Evolutionary conservation across 1,140 invertebrate genomes (phyloP).

Genomic region (Chlorops oryzae): DNA sequence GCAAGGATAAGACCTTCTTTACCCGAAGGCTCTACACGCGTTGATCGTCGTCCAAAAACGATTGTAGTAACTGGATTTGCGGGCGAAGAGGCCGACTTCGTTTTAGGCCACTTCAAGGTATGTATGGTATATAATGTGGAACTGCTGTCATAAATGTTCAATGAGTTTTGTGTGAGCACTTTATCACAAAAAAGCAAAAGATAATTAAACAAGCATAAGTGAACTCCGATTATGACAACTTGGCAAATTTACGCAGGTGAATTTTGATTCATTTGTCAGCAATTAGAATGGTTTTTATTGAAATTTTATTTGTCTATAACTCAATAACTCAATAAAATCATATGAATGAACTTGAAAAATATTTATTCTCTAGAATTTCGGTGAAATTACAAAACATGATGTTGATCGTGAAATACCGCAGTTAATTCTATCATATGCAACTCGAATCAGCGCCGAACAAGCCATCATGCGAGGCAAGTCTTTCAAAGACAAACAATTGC

Average conservation of each 20-base stretch:
- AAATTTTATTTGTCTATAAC: too few species aligned
- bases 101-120: conserved; percentile 46
- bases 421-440: conserved; percentile 43
- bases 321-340: too few species aligned
- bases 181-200: too few species aligned
- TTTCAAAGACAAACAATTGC: conserved; percentile 45
- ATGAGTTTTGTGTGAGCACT: too few species aligned
- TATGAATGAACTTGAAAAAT: too few species aligned
- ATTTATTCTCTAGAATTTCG: conserved; percentile 33
- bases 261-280: too few species aligned
- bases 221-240: too few species aligned
- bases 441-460: conserved; percentile 45
- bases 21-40: conserved; percentile 38
- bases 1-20: conserved; percentile 23
- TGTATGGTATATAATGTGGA: too few species aligned
- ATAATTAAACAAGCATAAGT: too few species aligned
- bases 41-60: conserved; percentile 42
- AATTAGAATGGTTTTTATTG: neutral
- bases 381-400: conserved; percentile 46
- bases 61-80: conserved; percentile 43
- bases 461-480: conserved; percentile 44
- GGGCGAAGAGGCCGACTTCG: conserved; percentile 41
- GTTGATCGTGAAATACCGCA: conserved; percentile 44
- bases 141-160: too few species aligned
- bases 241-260: too few species aligned